Conservation (phyloP, 2,888 invertebrate species). For the Drepanosiphum platanoidis region DNA sequence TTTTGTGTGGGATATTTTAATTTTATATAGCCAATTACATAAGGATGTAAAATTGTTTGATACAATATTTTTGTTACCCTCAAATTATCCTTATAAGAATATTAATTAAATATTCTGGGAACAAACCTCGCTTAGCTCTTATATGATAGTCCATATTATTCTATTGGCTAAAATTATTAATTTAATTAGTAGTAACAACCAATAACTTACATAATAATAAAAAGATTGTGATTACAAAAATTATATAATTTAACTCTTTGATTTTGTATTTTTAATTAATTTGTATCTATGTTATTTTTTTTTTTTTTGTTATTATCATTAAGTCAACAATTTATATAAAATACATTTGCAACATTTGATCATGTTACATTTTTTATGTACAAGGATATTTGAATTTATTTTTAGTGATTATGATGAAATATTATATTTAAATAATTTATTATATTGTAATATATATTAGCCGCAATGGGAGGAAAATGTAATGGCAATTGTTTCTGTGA, state of each 20-base stretch:
- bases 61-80: conserved; percentile 20
- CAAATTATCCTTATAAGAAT: conserved; percentile 23
- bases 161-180: conserved; percentile 41
- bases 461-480: conserved; percentile 49
- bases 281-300: background rate
- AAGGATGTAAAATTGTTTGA: background rate
- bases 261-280: conserved; percentile 44
- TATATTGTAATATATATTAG: conserved; percentile 38
- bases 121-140: conserved; percentile 59
- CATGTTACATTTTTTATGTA: conserved; percentile 20
- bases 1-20: conserved; percentile 32
- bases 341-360: conserved; percentile 19
- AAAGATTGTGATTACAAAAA: conserved; percentile 41
- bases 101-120: conserved; percentile 51
- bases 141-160: conserved; percentile 36
- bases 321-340: conserved; percentile 14
- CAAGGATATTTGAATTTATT: conserved; percentile 34
- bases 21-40: conserved; percentile 15
- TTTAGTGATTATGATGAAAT: conserved; percentile 20
- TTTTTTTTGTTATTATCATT: conserved; percentile 47
- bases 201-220: conserved; percentile 10
- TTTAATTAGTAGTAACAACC: conserved; percentile 32
- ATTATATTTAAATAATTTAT: conserved; percentile 32
- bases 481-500: conserved; percentile 61
- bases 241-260: conserved; percentile 18